Percentiles rank a stretch among this genome's conserved stretches.
phyloP scores from a whole-genome alignment of 2,113 vertebrate species.

The Pelodiscus sinensis region DNA sequence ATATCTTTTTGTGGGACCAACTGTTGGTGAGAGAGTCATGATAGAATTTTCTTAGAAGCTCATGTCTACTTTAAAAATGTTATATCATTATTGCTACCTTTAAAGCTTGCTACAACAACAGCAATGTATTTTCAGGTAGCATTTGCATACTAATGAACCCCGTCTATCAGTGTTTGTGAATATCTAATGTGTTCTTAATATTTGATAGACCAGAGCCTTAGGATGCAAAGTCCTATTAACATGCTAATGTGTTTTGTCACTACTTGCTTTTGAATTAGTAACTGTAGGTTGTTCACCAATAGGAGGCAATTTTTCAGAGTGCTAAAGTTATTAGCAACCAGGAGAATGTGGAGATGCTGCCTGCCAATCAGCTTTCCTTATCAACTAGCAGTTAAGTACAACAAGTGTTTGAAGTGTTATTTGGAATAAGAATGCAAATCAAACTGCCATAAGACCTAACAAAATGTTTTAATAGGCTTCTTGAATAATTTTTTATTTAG shows the following conservation, averaged over 20 bases:
- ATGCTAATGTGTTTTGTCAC: slow-evolving; percentile 69
- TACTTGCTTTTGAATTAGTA: slow-evolving; percentile 68
- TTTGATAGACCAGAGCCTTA: slow-evolving; percentile 69
- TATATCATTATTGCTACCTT: neutral
- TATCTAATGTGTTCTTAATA: slow-evolving; percentile 62
- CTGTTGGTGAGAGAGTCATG: neutral
- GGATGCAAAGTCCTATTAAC: slow-evolving; percentile 69
- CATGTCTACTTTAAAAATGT: neutral
- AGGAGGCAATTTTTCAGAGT: slow-evolving; percentile 55
- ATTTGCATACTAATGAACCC: slow-evolving; percentile 60
- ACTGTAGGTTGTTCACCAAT: slow-evolving; percentile 41
- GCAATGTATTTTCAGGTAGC: slow-evolving; percentile 40
- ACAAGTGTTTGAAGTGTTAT: neutral
- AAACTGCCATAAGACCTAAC: neutral
- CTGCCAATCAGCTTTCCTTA: slow-evolving; percentile 56
- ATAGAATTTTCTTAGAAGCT: neutral
- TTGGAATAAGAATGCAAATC: neutral
- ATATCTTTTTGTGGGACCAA: too few relatives aligned
- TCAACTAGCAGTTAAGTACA: neutral
- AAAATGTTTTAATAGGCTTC: neutral
- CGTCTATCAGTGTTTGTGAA: slow-evolving; percentile 57
- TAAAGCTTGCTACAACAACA: neutral
- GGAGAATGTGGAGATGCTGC: slow-evolving; percentile 41
- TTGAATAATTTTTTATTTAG: neutral
- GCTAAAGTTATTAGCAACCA: slow-evolving; percentile 53